Base-by-base conservation (phyloP, 2,113 vertebrate species). In the Perca fluviatilis region DNA sequence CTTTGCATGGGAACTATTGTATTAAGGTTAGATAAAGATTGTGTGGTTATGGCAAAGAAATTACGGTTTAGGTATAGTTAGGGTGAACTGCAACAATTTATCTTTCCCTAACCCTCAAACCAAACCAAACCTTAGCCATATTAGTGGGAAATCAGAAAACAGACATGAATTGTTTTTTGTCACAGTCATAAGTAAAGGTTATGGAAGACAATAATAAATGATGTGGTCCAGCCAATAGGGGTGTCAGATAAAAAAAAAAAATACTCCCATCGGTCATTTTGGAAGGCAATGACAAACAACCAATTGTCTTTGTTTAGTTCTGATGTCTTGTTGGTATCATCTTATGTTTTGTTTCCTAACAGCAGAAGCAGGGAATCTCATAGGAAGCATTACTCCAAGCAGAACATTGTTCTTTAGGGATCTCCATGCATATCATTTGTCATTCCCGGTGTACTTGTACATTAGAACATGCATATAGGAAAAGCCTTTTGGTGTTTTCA, bases 161-260 rank as follows among this genome's bases (percentile, higher is more conserved):
- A 21, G 60, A 9, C 4, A 36, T 36, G 15, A 40, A 62, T n/a
- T n/a, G 63, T 30, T 46, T 58, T 65, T 64, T 46, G n/a, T 25
- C 25, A 9, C 3, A 36, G 46, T 49, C 23, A 6, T 18, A 27
- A 49, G 23, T 66, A 50, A 30, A 67, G 16, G 46, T 67, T 50
- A 50, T 50, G 16, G 65, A 50, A 67, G 65, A 67, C 65, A 19
- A 6, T 66, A 23, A 66, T 12, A 27, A 67, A 67, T 50, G 4
- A 18, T 19, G 15, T 50, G 0, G 10, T 49, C 23, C 23, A 47
- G 63, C 8, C 43, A 27, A 49, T 27, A 5, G 9, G 8, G 13
- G 15, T 30, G 16, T 67, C 5, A 8, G 47, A 51, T 51, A 6
- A 27, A 27, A 46, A n/a, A n/a, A 14, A 64, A 13, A 16, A 62